Conservation (phyloP, 2,113 vertebrate genomes). For the Asarcornis scutulata region DNA sequence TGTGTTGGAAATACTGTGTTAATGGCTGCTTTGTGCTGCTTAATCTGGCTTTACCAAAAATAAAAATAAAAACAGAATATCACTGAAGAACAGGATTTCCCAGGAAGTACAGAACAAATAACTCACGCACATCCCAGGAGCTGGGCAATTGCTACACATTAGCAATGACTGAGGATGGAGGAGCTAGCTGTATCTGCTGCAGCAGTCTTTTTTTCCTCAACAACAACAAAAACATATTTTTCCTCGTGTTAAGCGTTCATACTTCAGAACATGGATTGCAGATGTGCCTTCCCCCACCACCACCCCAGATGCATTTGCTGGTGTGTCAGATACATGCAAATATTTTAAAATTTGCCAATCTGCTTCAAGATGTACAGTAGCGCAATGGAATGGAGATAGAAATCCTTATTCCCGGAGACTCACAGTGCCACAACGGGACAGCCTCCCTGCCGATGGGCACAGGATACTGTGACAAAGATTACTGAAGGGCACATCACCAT, state of each 20-base stretch:
- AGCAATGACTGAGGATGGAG: not conserved
- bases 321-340: conserved; percentile 27
- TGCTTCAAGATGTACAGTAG: not conserved
- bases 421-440: not conserved
- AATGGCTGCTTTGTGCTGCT: not conserved
- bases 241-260: not conserved
- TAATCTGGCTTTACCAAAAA: not conserved
- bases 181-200: not conserved
- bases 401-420: not conserved
- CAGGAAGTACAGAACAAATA: not conserved
- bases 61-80: not conserved
- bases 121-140: not conserved
- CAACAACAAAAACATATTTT: not conserved
- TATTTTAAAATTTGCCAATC: not conserved
- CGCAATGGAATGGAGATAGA: not conserved
- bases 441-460: not conserved
- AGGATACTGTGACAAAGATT: not conserved
- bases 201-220: not conserved
- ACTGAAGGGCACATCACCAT: not conserved
- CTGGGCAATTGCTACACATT: not conserved
- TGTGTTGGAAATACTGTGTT: not conserved
- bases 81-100: not conserved
- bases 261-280: conserved; percentile 21
- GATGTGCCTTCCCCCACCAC: not conserved
- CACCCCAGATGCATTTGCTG: not conserved